Evolutionary conservation across 2,888 invertebrate species (phyloP).

Genomic region (Thera britannica): DNA sequence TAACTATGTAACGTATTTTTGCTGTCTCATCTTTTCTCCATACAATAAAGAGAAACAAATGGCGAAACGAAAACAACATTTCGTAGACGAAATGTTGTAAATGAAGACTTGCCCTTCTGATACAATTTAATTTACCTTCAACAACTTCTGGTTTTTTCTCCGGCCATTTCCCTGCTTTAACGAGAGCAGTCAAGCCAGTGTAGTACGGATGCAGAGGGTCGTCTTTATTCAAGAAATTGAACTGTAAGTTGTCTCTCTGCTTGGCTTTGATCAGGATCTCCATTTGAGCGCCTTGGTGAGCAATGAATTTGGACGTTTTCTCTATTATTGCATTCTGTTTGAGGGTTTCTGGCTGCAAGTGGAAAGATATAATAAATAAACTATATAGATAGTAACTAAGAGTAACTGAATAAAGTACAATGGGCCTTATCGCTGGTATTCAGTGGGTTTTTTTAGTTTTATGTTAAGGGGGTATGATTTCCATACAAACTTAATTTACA

Average conservation of each 20-base stretch:
- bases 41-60: too few relatives aligned
- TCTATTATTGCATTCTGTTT: conserved; percentile 97
- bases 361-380: not conserved
- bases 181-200: conserved; percentile 85
- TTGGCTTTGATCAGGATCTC: conserved; percentile 99
- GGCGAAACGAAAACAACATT: too few relatives aligned
- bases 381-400: too few relatives aligned
- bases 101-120: too few relatives aligned
- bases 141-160: conserved; percentile 63
- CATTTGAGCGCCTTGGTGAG: conserved; percentile 97
- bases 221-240: conserved; percentile 95
- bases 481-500: too few relatives aligned
- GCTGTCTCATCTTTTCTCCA: too few relatives aligned
- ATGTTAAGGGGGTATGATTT: too few relatives aligned
- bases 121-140: conserved; percentile 57
- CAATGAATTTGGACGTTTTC: conserved; percentile 95
- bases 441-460: too few relatives aligned
- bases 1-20: too few relatives aligned
- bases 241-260: conserved; percentile 96
- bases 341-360: conserved; percentile 91
- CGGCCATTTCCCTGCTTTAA: conserved; percentile 74
- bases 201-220: conserved; percentile 95
- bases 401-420: too few relatives aligned
- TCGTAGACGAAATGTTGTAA: too few relatives aligned
- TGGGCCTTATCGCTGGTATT: too few relatives aligned